Percentiles rank a stretch among this genome's conserved stretches.
These are phyloP conservation scores for Neolamprologus toae DNA, from an alignment of 2,113 vertebrate species.

Conservation along the genomic window DNA sequence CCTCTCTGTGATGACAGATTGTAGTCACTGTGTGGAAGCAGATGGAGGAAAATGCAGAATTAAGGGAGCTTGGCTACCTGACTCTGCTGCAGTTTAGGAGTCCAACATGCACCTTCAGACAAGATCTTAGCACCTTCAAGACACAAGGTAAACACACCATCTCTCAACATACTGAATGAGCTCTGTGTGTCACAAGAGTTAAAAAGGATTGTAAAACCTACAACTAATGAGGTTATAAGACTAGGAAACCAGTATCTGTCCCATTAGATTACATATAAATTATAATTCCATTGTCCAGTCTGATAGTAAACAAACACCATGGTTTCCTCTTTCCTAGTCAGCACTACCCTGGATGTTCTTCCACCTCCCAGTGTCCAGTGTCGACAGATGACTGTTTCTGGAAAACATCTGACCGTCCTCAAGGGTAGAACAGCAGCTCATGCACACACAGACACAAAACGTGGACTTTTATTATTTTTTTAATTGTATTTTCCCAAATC, in stretches of 20 bases:
- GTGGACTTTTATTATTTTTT: accelerated
- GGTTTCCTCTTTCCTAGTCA: conserved; percentile 68
- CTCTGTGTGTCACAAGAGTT: background rate
- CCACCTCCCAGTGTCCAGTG: conserved; percentile 81
- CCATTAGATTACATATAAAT: background rate
- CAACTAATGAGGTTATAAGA: background rate
- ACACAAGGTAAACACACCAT: conserved; percentile 69
- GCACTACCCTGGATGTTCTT: conserved; percentile 79
- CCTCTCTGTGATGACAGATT: conserved; percentile 61
- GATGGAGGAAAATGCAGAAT: conserved; percentile 75
- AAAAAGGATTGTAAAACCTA: background rate
- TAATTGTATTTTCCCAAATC: background rate
- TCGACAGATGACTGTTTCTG: conserved; percentile 81
- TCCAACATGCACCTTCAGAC: conserved; percentile 77
- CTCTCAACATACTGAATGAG: background rate
- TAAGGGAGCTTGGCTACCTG: conserved; percentile 79
- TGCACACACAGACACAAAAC: background rate
- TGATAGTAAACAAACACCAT: background rate
- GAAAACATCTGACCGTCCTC: conserved; percentile 80
- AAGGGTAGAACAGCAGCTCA: conserved; percentile 70
- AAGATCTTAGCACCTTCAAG: conserved; percentile 81
- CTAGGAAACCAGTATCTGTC: background rate
- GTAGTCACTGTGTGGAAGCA: conserved; percentile 82
- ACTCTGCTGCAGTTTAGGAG: conserved; percentile 78
- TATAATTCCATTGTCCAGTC: background rate